Evolutionary conservation across 2,113 vertebrate species (phyloP).

Genomic region (Passer montanus): DNA sequence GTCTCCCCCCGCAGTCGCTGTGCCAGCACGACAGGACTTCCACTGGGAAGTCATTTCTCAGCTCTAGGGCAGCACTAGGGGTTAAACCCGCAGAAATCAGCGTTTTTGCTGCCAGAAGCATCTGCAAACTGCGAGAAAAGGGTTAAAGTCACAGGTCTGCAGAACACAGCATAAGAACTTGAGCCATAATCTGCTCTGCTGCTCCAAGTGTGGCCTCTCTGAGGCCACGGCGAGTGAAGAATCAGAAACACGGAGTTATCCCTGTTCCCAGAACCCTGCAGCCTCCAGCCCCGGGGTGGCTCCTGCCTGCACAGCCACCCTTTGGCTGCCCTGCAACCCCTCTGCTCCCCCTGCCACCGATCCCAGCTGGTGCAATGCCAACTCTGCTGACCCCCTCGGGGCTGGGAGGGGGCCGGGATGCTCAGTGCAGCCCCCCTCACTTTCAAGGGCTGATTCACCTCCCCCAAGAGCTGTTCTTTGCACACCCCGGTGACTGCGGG

Average conservation of each 20-base stretch:
- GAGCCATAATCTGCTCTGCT: slow-evolving; percentile 27
- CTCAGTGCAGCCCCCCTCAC: neutral
- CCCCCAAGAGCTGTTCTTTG: fast-evolving
- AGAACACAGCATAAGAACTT: slow-evolving; percentile 2
- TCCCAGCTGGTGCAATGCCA: neutral
- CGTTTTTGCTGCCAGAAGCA: neutral
- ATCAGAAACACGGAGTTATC: slow-evolving; percentile 28
- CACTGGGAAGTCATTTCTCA: neutral
- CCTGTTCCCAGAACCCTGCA: neutral
- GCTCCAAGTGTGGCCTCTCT: slow-evolving; percentile 54
- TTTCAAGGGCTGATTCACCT: neutral
- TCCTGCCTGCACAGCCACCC: neutral
- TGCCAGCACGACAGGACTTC: neutral
- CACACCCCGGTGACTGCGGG: fast-evolving
- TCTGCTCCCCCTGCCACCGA: neutral
- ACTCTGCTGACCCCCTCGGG: neutral
- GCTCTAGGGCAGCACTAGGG: neutral
- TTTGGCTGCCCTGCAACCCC: neutral
- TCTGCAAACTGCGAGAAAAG: neutral
- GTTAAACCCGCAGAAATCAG: neutral
- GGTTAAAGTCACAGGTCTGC: slow-evolving; percentile 50
- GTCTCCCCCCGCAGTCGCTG: neutral
- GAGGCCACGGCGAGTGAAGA: slow-evolving; percentile 25
- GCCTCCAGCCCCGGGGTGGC: neutral
- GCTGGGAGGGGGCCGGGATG: neutral